Evolutionary conservation across 2,113 vertebrate genomes (phyloP), one percentile per base, ranked within the genome.

Genomic region (Gorilla gorilla): DNA sequence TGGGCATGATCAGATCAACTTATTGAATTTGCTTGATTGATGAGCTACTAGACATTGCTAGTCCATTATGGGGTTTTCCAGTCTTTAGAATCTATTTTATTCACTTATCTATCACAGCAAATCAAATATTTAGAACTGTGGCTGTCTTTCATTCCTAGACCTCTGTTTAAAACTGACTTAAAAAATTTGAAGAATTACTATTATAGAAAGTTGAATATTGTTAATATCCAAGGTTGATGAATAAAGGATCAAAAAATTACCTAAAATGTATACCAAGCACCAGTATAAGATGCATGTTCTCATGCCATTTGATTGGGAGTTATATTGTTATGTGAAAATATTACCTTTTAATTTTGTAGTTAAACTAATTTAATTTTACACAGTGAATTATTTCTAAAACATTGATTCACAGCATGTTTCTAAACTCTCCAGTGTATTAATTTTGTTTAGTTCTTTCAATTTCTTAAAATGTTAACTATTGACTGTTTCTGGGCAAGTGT

Each of bases 311-410:
- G 20, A 55, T n/a, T 87, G 45, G 55, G 14, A 90, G 8, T 89
- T 93, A 32, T 25, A 23, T 17, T 17, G 35, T 68, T 75, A 78
- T 89, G 16, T 72, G 90, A 92, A 94, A 93, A 91, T 12, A 91
- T 1, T 68, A 85, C n/a, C n/a, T 95, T 92, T 89, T 30, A 90
- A 76, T 89, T 93, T 93, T 72, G 27, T 38, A 72, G 57, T 91
- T 97, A 80, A 86, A 38, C 55, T 59, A 75, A 85, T 94, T 96
- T 93, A 84, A 93, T 72, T 96, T 96, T 90, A 73, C n/a, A 30
- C 78, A 55, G 35, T 72, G 48, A 61, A n/a, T 59, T 90, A 80
- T 96, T 94, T 96, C 84, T 96, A 84, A 97, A 93, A 93, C 64
- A 88, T 18, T 78, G 75, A 14, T 93, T 94, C 93, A 95, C 61